Evolutionary conservation across 2,888 invertebrate species (phyloP).

Genomic region (Panorpa germanica): DNA sequence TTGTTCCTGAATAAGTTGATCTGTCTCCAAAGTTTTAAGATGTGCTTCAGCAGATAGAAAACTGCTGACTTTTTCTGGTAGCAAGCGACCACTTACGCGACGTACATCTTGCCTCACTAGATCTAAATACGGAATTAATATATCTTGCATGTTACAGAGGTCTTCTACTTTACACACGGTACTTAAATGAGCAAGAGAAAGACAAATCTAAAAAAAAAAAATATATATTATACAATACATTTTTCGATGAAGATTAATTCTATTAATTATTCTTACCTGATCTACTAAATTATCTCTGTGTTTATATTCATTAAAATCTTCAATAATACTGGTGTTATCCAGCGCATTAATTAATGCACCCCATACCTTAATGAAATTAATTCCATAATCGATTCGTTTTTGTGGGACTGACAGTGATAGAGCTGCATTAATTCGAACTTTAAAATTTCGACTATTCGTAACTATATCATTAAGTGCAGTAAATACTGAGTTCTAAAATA

Average conservation of each 20-base stretch:
- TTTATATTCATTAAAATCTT: conserved; percentile 67
- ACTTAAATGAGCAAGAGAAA: conserved; percentile 52
- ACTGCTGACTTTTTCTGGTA: conserved; percentile 21
- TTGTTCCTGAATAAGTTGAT: conserved; percentile 12
- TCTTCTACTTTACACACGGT: conserved; percentile 36
- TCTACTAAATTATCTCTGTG: conserved; percentile 74
- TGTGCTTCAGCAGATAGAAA: conserved; percentile 16
- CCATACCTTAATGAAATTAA: conserved; percentile 44
- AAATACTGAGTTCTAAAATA: conserved; percentile 38
- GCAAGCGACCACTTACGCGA: conserved; percentile 21
- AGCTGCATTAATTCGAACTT: conserved; percentile 78
- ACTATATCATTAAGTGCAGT: conserved; percentile 43
- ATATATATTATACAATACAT: conserved; percentile 9
- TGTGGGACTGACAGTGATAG: conserved; percentile 47
- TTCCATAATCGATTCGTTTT: conserved; percentile 40
- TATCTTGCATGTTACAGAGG: conserved; percentile 26
- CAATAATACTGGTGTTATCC: conserved; percentile 57
- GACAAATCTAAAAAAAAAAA: conserved; percentile 39
- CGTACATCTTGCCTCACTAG: conserved; percentile 19
- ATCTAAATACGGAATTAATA: conserved; percentile 18
- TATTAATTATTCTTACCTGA: conserved; percentile 35
- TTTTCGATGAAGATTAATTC: neutral
- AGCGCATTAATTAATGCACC: conserved; percentile 49
- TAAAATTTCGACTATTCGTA: conserved; percentile 61
- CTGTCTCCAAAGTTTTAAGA: conserved; percentile 13